These are phyloP conservation scores for Saguinus midas DNA, from an alignment of 2,113 vertebrate species.

Conservation along the genomic window DNA sequence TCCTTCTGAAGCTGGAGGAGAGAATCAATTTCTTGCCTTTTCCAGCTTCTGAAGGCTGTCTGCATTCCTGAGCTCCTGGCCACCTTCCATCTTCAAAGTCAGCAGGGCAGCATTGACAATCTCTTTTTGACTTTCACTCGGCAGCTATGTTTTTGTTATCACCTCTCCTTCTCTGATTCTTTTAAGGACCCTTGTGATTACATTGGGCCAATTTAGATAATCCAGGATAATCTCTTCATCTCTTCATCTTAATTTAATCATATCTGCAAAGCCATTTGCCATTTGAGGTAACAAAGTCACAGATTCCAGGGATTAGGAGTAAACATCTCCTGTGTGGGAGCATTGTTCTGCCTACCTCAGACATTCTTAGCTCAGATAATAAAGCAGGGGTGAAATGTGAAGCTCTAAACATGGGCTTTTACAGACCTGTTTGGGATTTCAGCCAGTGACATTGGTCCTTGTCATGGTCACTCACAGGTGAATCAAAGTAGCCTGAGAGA, in stretches of 20 bases:
- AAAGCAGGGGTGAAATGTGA: background rate
- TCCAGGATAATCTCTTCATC: background rate
- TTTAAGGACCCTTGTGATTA: background rate
- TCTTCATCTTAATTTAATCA: background rate
- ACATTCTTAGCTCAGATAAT: background rate
- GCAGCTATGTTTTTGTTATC: background rate
- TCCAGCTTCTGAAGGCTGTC: background rate
- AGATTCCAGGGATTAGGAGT: background rate
- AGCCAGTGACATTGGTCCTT: background rate
- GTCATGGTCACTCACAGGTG: background rate
- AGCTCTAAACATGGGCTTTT: background rate
- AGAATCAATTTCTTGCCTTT: background rate
- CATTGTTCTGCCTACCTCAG: background rate
- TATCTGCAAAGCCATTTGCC: background rate
- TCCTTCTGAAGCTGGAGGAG: background rate
- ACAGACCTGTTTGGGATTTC: background rate
- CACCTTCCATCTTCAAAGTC: background rate
- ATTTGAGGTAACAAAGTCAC: background rate
- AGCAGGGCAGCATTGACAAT: background rate
- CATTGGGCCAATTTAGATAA: background rate
- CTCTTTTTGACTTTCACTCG: background rate
- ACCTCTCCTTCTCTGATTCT: background rate
- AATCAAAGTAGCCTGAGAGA: background rate
- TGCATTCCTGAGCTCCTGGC: background rate
- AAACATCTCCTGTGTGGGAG: background rate